Percentiles rank a stretch among this genome's conserved stretches.
These are phyloP conservation scores for Thymelicus lineola DNA, from an alignment of 2,888 invertebrate genomes.

Conservation along the genomic window DNA sequence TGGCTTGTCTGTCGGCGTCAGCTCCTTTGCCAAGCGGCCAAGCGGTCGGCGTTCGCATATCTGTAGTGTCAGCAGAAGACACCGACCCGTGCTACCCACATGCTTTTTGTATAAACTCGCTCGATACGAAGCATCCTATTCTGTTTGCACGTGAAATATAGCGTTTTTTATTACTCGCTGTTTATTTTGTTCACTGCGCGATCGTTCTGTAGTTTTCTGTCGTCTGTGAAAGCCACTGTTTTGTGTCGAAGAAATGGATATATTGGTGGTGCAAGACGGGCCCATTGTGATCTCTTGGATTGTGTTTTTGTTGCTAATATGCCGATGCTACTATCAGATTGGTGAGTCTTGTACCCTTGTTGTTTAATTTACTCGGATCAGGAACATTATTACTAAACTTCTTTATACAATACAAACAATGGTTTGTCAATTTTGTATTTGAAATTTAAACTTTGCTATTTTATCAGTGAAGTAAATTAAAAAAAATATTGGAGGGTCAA, in stretches of 20 bases:
- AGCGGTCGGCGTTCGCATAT: constrained; percentile 65
- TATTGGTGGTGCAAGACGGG: constrained; percentile 69
- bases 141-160: constrained; percentile 25
- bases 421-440: too few relatives aligned
- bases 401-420: too few relatives aligned
- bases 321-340: constrained; percentile 74
- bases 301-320: constrained; percentile 74
- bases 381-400: too few relatives aligned
- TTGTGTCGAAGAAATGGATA: constrained; percentile 56
- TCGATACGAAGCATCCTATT: constrained; percentile 44
- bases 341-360: constrained; percentile 46
- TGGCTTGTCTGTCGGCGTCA: constrained; percentile 57
- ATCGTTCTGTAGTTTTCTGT: constrained; percentile 17
- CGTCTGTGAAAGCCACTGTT: constrained; percentile 10
- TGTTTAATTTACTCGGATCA: too few relatives aligned
- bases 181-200: constrained; percentile 27
- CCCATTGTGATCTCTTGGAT: constrained; percentile 78
- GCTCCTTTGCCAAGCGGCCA: constrained; percentile 74
- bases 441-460: too few relatives aligned
- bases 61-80: constrained; percentile 77
- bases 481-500: too few relatives aligned
- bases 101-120: constrained; percentile 48
- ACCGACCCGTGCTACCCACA: constrained; percentile 75
- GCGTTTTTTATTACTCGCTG: constrained; percentile 36
- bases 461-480: too few relatives aligned